Conservation (phyloP, 2,113 vertebrate species). For the Cinclus cinclus region DNA sequence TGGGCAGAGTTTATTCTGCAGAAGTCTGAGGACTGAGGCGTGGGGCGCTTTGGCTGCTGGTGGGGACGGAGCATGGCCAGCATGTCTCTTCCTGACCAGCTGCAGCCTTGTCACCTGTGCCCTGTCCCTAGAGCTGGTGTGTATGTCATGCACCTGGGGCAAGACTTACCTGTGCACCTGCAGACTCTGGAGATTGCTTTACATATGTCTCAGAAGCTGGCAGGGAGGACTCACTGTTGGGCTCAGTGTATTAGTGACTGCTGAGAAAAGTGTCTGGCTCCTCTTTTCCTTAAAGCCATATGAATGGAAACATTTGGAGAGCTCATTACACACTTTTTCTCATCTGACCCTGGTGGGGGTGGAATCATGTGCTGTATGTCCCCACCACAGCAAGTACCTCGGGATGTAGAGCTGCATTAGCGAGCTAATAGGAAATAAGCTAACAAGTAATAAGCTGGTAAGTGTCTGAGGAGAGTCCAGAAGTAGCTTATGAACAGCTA, state of each 20-base stretch:
- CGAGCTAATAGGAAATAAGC: rapidly evolving
- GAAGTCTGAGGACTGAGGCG: neutral
- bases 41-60: neutral
- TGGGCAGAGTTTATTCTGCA: neutral
- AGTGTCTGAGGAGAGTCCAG: neutral
- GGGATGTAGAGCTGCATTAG: neutral
- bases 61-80: neutral
- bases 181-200: neutral
- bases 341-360: rapidly evolving
- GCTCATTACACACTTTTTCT: neutral
- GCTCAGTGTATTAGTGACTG: neutral
- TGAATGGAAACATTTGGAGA: neutral
- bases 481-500: neutral
- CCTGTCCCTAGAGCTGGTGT: neutral
- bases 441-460: neutral
- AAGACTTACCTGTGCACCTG: neutral
- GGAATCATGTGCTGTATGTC: neutral
- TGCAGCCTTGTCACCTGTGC: neutral
- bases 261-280: neutral
- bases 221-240: neutral
- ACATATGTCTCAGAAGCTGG: neutral
- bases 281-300: neutral
- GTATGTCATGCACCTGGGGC: rapidly evolving
- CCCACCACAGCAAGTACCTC: neutral
- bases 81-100: neutral